phyloP scores from a whole-genome alignment of 1,140 invertebrate genomes.

The Luehdorfia chinensis region DNA sequence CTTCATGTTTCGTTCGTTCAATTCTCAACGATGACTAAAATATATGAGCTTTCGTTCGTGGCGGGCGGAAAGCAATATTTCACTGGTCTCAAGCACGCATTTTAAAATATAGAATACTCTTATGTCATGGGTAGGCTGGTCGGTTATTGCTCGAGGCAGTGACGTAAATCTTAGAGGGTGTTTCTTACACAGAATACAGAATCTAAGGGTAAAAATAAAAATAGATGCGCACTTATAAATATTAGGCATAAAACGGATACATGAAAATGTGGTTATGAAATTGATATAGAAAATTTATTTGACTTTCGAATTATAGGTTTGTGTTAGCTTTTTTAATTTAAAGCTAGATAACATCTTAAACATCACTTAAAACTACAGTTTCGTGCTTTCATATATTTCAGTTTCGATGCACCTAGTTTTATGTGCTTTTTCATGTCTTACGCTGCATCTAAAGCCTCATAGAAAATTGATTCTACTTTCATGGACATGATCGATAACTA shows the following conservation, averaged over 20 bases:
- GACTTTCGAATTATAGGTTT: too few species aligned
- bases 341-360: too few species aligned
- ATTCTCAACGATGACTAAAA: constrained; percentile 56
- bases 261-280: constrained; percentile 22
- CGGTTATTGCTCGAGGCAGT: constrained; percentile 51
- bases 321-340: too few species aligned
- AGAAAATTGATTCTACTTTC: too few species aligned
- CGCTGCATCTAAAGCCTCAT: too few species aligned
- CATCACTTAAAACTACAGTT: too few species aligned
- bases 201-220: constrained; percentile 29
- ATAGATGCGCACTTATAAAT: constrained; percentile 64
- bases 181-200: constrained; percentile 41
- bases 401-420: too few species aligned
- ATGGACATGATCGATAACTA: too few species aligned
- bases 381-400: too few species aligned
- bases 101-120: constrained; percentile 58
- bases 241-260: constrained; percentile 43
- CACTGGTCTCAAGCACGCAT: constrained; percentile 55
- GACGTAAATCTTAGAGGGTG: constrained; percentile 60
- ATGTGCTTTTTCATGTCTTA: too few species aligned
- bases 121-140: constrained; percentile 34
- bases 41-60: constrained; percentile 44
- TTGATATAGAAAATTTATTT: constrained; percentile 16
- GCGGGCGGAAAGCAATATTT: constrained; percentile 59
- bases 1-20: constrained; percentile 41